These are phyloP conservation scores for Gulo gulo DNA, from an alignment of 2,113 vertebrate genomes.

Conservation along the genomic window DNA sequence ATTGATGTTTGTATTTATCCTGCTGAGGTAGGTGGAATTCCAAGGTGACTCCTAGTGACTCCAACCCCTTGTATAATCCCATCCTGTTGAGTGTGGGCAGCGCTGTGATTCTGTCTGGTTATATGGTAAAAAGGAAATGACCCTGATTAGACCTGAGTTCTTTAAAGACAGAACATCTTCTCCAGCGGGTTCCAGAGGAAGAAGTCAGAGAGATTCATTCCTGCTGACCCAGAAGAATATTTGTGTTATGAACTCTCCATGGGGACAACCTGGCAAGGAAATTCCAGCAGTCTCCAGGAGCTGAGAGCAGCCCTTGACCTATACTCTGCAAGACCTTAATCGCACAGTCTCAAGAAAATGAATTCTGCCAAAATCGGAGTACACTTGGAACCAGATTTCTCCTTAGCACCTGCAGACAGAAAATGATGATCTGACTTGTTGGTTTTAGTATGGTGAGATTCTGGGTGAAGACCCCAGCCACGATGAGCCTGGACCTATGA, in stretches of 20 bases:
- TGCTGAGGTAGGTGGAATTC: neutral
- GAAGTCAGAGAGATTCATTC: neutral
- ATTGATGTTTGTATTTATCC: neutral
- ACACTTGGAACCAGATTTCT: neutral
- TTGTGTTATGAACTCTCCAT: neutral
- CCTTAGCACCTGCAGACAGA: neutral
- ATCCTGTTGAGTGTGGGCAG: neutral
- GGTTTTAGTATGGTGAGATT: neutral
- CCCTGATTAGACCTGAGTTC: neutral
- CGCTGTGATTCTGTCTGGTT: neutral
- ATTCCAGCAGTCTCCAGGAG: neutral
- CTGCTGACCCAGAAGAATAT: neutral
- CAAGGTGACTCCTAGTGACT: neutral
- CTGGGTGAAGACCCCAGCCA: neutral
- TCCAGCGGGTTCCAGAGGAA: neutral
- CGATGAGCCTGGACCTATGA: neutral
- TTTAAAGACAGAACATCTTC: conserved; percentile 4
- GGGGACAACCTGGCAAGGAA: neutral
- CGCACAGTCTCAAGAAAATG: neutral
- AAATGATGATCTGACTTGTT: neutral
- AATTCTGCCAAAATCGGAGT: neutral
- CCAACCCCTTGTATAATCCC: neutral
- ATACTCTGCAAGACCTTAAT: neutral
- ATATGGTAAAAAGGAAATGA: neutral
- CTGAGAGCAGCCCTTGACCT: neutral